Percentiles rank a stretch among this genome's conserved stretches.
Conservation (phyloP, 2,888 invertebrate genomes). For the Cylloceria caligata region DNA sequence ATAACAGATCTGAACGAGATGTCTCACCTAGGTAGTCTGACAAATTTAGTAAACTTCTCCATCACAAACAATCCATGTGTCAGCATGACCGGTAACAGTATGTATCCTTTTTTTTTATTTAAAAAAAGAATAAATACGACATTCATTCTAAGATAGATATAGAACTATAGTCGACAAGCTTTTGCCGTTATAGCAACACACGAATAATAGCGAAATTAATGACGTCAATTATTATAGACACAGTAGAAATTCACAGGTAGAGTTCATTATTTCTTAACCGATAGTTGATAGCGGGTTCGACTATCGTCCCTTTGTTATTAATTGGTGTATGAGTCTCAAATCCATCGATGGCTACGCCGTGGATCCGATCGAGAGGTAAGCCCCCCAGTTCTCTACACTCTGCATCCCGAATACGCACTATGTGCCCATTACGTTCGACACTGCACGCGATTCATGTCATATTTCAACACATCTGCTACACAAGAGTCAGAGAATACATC, state of each 20-base stretch:
- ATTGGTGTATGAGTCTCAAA: conserved; percentile 96
- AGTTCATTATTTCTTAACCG: conserved; percentile 81
- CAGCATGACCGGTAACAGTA: conserved; percentile 90
- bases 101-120: conserved; percentile 89
- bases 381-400: conserved; percentile 41
- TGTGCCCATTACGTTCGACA: conserved; percentile 56
- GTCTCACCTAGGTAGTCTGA: conserved; percentile 91
- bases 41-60: conserved; percentile 92
- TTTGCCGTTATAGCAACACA: conserved; percentile 39
- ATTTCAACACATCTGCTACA: conserved; percentile 4
- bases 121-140: conserved; percentile 18
- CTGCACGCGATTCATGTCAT: conserved; percentile 29
- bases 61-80: conserved; percentile 96
- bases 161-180: conserved; percentile 45
- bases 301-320: conserved; percentile 96
- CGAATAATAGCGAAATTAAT: conserved; percentile 36
- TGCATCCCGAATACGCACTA: conserved; percentile 27
- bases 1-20: conserved; percentile 95
- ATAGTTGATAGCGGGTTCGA: conserved; percentile 91
- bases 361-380: conserved; percentile 95
- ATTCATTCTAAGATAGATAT: conserved; percentile 32
- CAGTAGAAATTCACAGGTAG: conserved; percentile 65
- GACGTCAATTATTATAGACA: conserved; percentile 15
- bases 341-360: conserved; percentile 95
- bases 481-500: conserved; percentile 26